Percentiles rank a stretch among this genome's conserved stretches.
These are phyloP conservation scores for Drosophila erecta DNA, from an alignment of 1,140 invertebrate species.

Conservation along the genomic window DNA sequence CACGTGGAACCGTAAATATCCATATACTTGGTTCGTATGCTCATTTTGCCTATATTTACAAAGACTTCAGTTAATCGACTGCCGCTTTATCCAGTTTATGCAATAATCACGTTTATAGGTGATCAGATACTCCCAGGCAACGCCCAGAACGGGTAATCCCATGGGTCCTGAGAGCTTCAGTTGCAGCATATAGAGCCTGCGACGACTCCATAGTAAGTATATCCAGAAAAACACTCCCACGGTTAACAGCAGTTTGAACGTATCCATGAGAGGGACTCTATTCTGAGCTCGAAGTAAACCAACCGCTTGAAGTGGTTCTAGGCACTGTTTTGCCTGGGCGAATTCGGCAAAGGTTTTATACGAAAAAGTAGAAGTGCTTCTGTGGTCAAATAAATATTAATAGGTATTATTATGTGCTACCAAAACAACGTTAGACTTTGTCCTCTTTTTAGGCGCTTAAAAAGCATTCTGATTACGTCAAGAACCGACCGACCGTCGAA, in stretches of 20 bases:
- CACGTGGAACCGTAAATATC: constrained; percentile 39
- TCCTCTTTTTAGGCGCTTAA: background rate
- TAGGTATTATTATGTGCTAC: background rate
- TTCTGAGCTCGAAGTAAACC: background rate
- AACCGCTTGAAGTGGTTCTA: background rate
- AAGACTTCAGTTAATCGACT: background rate
- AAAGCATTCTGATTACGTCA: background rate
- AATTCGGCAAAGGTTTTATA: constrained; percentile 4
- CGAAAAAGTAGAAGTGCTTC: background rate
- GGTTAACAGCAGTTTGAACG: constrained; percentile 4
- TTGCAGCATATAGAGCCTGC: constrained; percentile 56
- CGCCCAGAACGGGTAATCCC: constrained; percentile 58
- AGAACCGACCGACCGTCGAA: background rate
- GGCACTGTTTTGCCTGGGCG: background rate
- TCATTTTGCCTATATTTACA: background rate
- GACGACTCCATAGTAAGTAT: constrained; percentile 68
- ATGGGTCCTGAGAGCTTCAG: constrained; percentile 54
- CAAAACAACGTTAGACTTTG: background rate
- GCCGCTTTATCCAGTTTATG: background rate
- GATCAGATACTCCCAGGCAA: background rate
- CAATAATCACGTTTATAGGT: constrained; percentile 19
- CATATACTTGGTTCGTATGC: background rate
- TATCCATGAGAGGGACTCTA: constrained; percentile 5
- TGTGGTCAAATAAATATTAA: constrained; percentile 2
- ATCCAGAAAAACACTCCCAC: constrained; percentile 41